Conservation (phyloP, 2,113 vertebrate species). For the Cyprinus carpio region DNA sequence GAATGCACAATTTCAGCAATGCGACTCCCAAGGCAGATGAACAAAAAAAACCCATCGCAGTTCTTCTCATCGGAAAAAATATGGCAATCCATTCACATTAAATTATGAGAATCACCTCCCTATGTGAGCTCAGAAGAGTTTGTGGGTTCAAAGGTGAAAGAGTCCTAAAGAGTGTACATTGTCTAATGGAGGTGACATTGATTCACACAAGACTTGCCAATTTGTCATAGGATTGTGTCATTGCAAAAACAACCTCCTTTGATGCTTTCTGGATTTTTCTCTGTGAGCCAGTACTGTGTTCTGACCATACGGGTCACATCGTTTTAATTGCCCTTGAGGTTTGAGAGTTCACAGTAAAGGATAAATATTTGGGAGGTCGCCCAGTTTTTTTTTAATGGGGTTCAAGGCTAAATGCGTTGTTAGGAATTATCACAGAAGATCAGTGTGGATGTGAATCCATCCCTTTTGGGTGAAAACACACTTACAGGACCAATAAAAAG, state of each 20-base stretch:
- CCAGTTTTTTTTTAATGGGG: constrained; percentile 55
- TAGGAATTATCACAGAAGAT: constrained; percentile 61
- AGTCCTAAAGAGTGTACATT: constrained; percentile 18
- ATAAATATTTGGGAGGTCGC: constrained; percentile 58
- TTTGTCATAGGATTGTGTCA: not conserved
- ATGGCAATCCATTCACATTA: not conserved
- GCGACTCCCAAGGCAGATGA: constrained; percentile 46
- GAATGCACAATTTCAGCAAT: constrained; percentile 60
- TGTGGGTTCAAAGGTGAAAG: constrained; percentile 46
- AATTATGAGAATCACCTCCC: constrained; percentile 21
- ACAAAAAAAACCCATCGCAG: constrained; percentile 49
- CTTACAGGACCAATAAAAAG: not conserved
- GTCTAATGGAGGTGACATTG: constrained; percentile 42
- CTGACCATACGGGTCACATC: constrained; percentile 46
- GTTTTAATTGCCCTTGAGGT: constrained; percentile 55
- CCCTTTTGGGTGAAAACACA: constrained; percentile 61
- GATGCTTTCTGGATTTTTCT: not conserved
- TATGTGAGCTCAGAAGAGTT: constrained; percentile 6
- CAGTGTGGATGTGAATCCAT: constrained; percentile 66
- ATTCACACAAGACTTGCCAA: not conserved
- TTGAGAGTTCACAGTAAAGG: constrained; percentile 58
- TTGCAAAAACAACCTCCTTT: constrained; percentile 15
- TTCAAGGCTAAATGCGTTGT: constrained; percentile 55
- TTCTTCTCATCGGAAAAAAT: constrained; percentile 55
- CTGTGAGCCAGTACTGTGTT: constrained; percentile 43